Evolutionary conservation across 2,888 invertebrate species (phyloP).

Genomic region (Nebria brevicollis): DNA sequence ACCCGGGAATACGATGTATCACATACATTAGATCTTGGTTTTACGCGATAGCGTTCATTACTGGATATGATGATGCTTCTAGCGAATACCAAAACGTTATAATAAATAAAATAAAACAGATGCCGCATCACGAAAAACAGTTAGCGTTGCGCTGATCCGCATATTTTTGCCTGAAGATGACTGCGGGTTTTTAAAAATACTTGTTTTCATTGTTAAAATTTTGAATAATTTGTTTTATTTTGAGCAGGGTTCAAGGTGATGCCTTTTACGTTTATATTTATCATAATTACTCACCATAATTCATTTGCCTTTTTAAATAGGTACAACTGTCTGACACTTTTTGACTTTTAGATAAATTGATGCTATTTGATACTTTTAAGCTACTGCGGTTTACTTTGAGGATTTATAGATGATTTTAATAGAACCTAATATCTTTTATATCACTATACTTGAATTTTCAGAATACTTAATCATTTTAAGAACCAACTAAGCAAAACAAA

Average conservation of each 20-base stretch:
- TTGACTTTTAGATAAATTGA: background rate
- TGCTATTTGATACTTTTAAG: background rate
- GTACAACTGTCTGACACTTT: background rate
- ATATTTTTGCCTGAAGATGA: background rate
- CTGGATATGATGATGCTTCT: conserved; percentile 1
- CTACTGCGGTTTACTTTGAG: background rate
- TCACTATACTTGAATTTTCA: no score
- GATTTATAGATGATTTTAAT: background rate
- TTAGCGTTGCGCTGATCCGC: background rate
- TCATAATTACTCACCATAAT: background rate
- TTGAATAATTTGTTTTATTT: background rate
- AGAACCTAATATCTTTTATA: background rate
- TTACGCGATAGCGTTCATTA: background rate
- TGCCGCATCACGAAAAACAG: background rate
- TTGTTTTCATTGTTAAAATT: background rate
- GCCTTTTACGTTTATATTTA: background rate
- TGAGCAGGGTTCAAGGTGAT: background rate
- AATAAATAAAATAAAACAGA: background rate
- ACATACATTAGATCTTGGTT: background rate
- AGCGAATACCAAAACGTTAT: background rate
- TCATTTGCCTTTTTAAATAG: background rate
- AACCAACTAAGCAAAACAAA: background rate
- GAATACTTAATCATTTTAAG: background rate
- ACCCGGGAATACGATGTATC: background rate
- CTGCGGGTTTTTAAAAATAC: background rate